Evolutionary conservation across 2,113 vertebrate species (phyloP).

Genomic region (Oreocharis arfaki): DNA sequence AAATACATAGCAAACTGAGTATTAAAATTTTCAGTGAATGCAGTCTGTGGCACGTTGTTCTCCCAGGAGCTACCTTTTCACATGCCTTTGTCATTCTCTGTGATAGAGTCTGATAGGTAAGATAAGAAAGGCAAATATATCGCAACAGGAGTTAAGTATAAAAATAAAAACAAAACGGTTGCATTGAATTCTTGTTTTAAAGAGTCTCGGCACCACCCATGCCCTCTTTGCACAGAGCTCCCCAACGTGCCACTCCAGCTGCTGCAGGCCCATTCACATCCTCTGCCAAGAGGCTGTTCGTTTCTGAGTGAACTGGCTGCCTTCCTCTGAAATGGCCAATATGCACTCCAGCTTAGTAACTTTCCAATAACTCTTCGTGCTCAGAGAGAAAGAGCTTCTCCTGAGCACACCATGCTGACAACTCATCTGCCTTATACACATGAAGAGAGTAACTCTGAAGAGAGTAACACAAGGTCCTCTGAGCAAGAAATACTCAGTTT

Average conservation of each 20-base stretch:
- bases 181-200: background rate
- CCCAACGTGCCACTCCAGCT: background rate
- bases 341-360: background rate
- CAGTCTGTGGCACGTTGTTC: background rate
- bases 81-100: background rate
- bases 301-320: background rate
- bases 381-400: background rate
- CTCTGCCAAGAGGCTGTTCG: background rate
- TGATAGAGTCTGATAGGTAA: background rate
- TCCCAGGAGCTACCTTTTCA: background rate
- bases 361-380: fast-evolving
- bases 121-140: background rate
- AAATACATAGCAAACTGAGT: conserved; percentile 44
- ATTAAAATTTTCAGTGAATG: conserved; percentile 17
- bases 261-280: background rate
- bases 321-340: background rate
- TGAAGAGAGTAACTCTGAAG: background rate
- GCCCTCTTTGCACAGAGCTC: background rate
- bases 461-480: background rate
- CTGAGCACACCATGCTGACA: background rate
- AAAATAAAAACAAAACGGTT: background rate
- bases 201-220: background rate
- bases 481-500: background rate
- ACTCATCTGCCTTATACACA: background rate
- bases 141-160: background rate